Evolutionary conservation across 1,140 invertebrate genomes (phyloP), one percentile per base, ranked within the genome.

Genomic region (Nomia melanderi): DNA sequence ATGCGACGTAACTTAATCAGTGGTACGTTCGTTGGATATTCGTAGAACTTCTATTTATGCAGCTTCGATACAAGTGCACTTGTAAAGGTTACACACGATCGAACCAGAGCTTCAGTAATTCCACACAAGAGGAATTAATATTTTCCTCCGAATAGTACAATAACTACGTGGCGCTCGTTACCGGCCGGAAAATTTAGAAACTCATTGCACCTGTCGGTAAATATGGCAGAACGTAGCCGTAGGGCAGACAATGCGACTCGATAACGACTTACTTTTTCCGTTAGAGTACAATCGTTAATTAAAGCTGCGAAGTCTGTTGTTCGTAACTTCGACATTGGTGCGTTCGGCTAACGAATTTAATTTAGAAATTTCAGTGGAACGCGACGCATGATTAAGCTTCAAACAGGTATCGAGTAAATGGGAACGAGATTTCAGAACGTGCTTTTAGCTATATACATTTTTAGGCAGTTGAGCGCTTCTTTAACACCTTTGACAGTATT

Each of bases 121-220:
- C 71, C 72, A 67, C 76, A 71, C 66, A 53, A 57, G 59, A 67
- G 71, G 72, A 83, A 76, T 76, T 79, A 82, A 73, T 83, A 79
- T 83, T 84, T 83, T 62, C 70, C 57, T 27, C 56, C 57, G 57
- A 79, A 71, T 57, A 62, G 67, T 41, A 29, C 66, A 74, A 76
- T 79, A 79, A 73, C 66, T 29, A 31, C 31, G 31, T 39, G 31
- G 44, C 41, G 71, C 82, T 84, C 81, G 79, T 84, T 84, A 84
- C 70, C 75, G 53, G 57, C 31, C 73, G 62, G 80, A 79, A 82
- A 82, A 82, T 83, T 79, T 82, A 73, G 76, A 60, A 82, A 78
- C 81, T 82, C 65, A 39, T 25, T 20, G 69, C 39, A 65, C 14
- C 54, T 5, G 3, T 4, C 41, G 57, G 56, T 54, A 79, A 82